phyloP scores from a whole-genome alignment of 2,797 vertebrate species.

The Gymnoscopelus braueri region DNA sequence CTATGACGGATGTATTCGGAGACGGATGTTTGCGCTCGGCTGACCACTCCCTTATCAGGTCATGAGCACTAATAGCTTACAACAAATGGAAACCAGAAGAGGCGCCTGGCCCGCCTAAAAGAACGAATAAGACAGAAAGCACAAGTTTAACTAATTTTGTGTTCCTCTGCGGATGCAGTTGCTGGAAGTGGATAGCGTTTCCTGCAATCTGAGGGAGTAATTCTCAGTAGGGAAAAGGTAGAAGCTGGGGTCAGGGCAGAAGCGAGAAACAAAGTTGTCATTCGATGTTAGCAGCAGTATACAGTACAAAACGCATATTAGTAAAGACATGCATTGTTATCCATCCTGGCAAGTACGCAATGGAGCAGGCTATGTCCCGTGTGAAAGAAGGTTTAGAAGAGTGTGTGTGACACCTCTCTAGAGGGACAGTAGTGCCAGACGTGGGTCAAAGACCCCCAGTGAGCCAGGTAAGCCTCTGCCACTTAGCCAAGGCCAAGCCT shows the following conservation, averaged over 20 bases:
- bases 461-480: constrained; percentile 63
- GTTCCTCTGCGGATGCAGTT: constrained; percentile 40
- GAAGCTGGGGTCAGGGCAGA: constrained; percentile 42
- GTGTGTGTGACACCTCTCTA: constrained; percentile 28
- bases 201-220: constrained; percentile 44
- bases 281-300: not conserved
- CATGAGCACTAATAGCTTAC: constrained; percentile 70
- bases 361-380: not conserved
- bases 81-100: constrained; percentile 81
- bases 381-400: not conserved
- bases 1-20: constrained; percentile 69
- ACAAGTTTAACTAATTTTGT: constrained; percentile 58
- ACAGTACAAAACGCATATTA: not conserved
- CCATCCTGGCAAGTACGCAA: not conserved
- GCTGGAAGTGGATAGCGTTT: constrained; percentile 59
- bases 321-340: not conserved
- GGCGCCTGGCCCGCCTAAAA: constrained; percentile 57
- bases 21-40: constrained; percentile 74
- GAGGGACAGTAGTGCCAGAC: constrained; percentile 62
- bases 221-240: constrained; percentile 39
- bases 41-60: constrained; percentile 76
- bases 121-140: constrained; percentile 55
- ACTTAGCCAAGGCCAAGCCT: constrained; percentile 58
- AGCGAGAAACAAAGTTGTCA: constrained; percentile 45
- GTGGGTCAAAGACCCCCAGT: constrained; percentile 58